Evolutionary conservation across 2,797 vertebrate species (phyloP), one percentile per base, ranked within the genome.

Genomic region (Streptopelia turtur): DNA sequence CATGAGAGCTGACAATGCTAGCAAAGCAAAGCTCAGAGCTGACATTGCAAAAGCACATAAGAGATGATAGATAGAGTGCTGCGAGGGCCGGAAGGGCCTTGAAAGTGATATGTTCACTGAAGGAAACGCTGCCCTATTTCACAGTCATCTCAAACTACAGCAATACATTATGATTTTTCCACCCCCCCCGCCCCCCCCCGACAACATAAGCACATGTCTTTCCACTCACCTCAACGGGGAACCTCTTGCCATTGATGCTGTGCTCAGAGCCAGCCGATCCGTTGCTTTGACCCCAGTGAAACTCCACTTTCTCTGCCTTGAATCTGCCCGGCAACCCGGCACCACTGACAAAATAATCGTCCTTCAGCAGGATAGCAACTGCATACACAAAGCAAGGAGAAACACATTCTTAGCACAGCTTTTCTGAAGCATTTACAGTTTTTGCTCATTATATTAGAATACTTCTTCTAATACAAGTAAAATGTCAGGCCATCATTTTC

Each of bases 231-330:
- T 99, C 99, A 49, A 99, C 99, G 0, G 99, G 99, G 97, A 98
- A 99, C 75, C 98, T 98, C 89, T 97, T 98, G 93, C 99, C 98
- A 0, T 99, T 99, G 98, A 99, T 97, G 97, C 99, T 99, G 98
- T 99, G 99, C 69, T 99, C 99, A 3, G 99, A 99, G 86, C 99
- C 99, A 0, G 98, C 98, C 0, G 99, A 99, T 77, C 98, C 99
- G 8, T 99, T 99, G 97, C 98, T 99, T 50, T 99, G 99, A 80
- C 99, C 99, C 99, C 99, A 99, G 94, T 99, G 99, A 97, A 99
- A 99, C 95, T 99, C 99, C 87, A 99, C 99, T 98, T 99, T 99
- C 96, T 99, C 99, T 1, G 99, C 99, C 95, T 99, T 99, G 97
- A 99, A 99, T 96, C 99, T 98, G 64, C 99, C 99, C 0, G 99